phyloP scores from a whole-genome alignment of 2,797 vertebrate species.

The Poecilia wingei region DNA sequence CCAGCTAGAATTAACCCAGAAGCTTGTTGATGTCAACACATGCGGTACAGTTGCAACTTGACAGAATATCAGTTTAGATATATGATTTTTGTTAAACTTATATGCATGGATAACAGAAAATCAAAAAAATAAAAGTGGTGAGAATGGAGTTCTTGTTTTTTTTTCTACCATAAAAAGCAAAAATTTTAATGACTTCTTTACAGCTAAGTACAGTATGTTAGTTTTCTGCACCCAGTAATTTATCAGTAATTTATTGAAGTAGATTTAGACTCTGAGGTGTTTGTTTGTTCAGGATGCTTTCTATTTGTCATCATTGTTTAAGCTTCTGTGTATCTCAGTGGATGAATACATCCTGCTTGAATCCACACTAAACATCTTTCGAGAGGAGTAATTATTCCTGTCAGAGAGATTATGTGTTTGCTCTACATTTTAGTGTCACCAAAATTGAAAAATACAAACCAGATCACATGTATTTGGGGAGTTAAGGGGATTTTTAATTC shows the following conservation, averaged over 20 bases:
- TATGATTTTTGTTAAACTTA: not conserved
- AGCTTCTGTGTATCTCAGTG: slow-evolving; percentile 4
- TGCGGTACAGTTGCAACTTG: not conserved
- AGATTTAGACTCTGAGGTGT: slow-evolving; percentile 1
- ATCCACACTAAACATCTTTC: slow-evolving; percentile 10
- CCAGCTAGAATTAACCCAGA: not conserved
- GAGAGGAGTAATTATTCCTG: slow-evolving; percentile 58
- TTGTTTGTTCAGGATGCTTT: slow-evolving; percentile 19
- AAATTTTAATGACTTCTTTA: not conserved
- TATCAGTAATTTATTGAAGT: not conserved
- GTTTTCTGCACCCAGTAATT: not conserved
- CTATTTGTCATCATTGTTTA: slow-evolving; percentile 9
- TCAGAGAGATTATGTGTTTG: slow-evolving; percentile 58
- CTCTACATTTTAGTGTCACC: slow-evolving; percentile 49
- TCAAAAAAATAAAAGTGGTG: not conserved
- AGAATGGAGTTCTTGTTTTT: not conserved
- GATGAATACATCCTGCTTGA: slow-evolving; percentile 20
- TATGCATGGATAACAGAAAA: too few relatives aligned
- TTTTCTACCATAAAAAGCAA: not conserved
- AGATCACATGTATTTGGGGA: slow-evolving; percentile 68
- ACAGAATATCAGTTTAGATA: not conserved
- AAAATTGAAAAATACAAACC: slow-evolving; percentile 55
- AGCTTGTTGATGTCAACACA: not conserved
- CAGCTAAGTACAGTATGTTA: not conserved
- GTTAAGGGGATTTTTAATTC: slow-evolving; percentile 28